A percentile compares a stretch with the other conserved stretches of the same genome.
These are phyloP conservation scores for Himalopsyche kuldschensis DNA, from an alignment of 2,888 invertebrate species.

Conservation along the genomic window DNA sequence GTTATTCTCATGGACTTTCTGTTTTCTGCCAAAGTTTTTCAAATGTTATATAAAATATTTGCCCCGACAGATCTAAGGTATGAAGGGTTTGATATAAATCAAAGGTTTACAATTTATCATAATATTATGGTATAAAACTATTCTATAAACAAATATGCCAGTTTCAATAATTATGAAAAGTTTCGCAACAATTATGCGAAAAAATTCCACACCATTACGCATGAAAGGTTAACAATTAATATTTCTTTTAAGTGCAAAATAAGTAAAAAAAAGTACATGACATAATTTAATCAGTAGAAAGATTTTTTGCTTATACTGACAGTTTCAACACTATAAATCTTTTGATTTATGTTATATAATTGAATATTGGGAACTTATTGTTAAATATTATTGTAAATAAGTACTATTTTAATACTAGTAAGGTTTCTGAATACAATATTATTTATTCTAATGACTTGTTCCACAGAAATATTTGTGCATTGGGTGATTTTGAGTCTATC, in stretches of 20 bases:
- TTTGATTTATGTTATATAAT: not conserved
- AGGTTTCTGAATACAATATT: not conserved
- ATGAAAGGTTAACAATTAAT: no score
- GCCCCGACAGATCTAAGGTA: no score
- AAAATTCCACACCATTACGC: no score
- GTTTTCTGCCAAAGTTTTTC: no score
- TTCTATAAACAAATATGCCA: no score
- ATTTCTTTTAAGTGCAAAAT: no score
- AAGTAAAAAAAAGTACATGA: no score
- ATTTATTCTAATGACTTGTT: slow-evolving; percentile 5
- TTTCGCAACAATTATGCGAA: no score
- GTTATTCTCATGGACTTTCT: no score
- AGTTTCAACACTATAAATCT: not conserved
- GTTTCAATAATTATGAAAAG: no score
- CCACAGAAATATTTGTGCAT: slow-evolving; percentile 11
- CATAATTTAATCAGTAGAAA: no score
- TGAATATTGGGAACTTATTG: not conserved
- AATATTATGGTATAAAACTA: not conserved
- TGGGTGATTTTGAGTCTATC: not conserved
- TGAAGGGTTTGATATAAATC: not conserved
- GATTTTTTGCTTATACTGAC: not conserved
- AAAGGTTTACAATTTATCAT: not conserved
- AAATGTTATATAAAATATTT: no score
- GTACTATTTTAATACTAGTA: slow-evolving; percentile 1
- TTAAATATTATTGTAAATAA: not conserved